These are phyloP conservation scores for Nymphicus hollandicus DNA, from an alignment of 2,113 vertebrate species.

Conservation along the genomic window DNA sequence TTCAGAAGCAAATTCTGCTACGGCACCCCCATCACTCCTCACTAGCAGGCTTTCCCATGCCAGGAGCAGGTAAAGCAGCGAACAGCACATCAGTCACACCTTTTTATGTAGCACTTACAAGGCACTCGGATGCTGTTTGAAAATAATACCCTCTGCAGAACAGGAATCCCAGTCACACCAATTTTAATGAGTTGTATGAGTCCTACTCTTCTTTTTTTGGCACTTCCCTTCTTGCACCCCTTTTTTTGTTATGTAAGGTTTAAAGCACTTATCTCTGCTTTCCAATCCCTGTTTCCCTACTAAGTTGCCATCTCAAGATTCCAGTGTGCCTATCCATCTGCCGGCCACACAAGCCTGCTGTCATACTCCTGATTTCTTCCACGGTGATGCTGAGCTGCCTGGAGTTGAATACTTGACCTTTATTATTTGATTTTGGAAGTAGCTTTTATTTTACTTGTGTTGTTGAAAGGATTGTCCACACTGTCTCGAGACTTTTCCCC, in stretches of 20 bases:
- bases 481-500: not conserved
- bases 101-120: not conserved
- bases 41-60: not conserved
- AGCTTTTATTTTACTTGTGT: not conserved
- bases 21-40: accelerated
- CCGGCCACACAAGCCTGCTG: too few species aligned
- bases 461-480: not conserved
- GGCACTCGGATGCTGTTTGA: not conserved
- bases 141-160: not conserved
- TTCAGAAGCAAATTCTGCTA: not conserved
- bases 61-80: not conserved
- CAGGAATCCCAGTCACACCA: not conserved
- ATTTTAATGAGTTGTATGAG: not conserved
- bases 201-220: not conserved
- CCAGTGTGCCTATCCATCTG: not conserved
- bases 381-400: not conserved
- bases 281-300: not conserved
- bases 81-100: not conserved
- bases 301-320: not conserved
- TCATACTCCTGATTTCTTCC: not conserved
- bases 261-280: not conserved
- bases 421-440: not conserved
- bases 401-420: not conserved
- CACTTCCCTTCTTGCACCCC: not conserved
- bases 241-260: not conserved